Conservation (phyloP, 2,888 invertebrate species). For the Nasonia oneida region DNA sequence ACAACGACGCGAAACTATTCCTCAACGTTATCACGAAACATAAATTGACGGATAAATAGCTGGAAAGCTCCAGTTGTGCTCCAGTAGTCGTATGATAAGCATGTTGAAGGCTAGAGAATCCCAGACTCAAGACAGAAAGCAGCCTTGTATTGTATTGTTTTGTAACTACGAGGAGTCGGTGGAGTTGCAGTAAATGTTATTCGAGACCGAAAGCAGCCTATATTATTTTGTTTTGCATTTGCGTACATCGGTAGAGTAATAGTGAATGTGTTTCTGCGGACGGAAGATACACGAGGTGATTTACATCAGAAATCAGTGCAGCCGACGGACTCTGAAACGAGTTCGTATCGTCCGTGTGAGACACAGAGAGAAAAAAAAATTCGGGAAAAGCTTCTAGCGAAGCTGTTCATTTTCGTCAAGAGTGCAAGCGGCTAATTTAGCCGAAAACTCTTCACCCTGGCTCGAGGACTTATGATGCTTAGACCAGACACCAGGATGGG, state of each 20-base stretch:
- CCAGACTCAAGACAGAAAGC: too few relatives aligned
- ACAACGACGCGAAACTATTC: neutral
- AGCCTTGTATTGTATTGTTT: too few relatives aligned
- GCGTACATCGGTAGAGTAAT: too few relatives aligned
- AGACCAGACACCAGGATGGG: conserved; percentile 71
- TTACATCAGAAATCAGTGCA: neutral
- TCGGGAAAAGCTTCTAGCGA: neutral
- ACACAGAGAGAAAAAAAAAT: neutral
- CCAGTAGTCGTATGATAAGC: neutral
- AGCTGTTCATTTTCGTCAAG: conserved; percentile 60
- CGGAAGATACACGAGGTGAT: neutral
- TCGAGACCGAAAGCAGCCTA: too few relatives aligned
- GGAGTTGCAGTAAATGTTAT: too few relatives aligned
- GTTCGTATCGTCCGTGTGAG: neutral
- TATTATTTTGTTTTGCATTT: too few relatives aligned
- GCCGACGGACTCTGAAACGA: neutral
- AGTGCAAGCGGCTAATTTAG: conserved; percentile 60
- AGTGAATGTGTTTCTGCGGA: neutral
- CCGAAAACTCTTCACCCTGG: conserved; percentile 46
- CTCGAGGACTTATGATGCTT: conserved; percentile 61
- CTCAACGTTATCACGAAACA: too few relatives aligned
- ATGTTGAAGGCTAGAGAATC: neutral
- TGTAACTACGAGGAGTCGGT: too few relatives aligned
- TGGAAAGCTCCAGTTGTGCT: neutral
- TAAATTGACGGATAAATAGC: too few relatives aligned